A percentile compares a stretch with the other conserved stretches of the same genome.
These are phyloP conservation scores for Odontophorus gujanensis DNA, from an alignment of 2,113 vertebrate genomes.

Conservation along the genomic window DNA sequence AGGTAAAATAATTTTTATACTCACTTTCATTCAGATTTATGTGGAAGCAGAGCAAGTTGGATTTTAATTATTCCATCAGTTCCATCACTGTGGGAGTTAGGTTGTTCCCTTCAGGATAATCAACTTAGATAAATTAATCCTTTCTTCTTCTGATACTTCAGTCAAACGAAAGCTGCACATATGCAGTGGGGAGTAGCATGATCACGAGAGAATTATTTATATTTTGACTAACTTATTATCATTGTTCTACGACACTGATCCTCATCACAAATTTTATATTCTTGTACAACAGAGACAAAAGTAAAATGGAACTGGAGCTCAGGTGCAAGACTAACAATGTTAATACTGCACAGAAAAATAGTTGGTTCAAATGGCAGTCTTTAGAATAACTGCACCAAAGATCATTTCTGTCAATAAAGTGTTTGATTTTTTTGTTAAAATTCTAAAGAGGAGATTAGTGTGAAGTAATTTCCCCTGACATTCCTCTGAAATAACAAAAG, in stretches of 20 bases:
- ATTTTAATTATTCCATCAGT: neutral
- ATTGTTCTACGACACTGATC: neutral
- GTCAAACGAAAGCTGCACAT: neutral
- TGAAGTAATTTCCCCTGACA: neutral
- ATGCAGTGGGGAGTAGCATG: neutral
- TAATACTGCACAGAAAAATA: neutral
- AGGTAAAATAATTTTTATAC: neutral
- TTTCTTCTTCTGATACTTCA: neutral
- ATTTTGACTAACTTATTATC: neutral
- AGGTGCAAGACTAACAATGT: neutral
- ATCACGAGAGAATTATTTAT: neutral
- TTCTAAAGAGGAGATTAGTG: neutral
- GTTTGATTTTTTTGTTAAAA: neutral
- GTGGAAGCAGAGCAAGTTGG: neutral
- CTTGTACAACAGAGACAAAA: neutral
- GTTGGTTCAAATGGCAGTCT: neutral
- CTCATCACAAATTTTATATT: neutral
- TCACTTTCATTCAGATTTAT: neutral
- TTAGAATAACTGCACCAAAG: neutral
- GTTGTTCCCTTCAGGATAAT: neutral
- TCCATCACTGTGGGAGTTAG: neutral
- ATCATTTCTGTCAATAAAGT: neutral
- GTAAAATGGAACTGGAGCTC: neutral
- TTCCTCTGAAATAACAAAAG: neutral
- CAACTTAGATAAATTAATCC: neutral